Base-by-base conservation (phyloP, 1,140 invertebrate genomes). In the Phocides pigmalion region DNA sequence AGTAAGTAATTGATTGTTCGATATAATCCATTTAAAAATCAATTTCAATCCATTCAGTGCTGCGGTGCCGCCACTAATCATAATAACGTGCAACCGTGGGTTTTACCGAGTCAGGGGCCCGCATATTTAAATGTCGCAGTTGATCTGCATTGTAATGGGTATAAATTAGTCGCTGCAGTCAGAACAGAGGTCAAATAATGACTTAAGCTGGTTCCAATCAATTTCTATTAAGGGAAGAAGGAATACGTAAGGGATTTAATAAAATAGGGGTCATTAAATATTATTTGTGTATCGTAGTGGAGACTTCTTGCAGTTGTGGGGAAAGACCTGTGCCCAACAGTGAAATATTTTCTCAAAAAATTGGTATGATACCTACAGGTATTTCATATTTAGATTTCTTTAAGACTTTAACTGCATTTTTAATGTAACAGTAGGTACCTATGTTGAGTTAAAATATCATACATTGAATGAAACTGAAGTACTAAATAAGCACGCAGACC, bases 61-160 rank as follows among this genome's bases (percentile, higher is more conserved):
- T 3, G 9, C 35, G 32, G 11, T 49, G 19, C 56, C 17, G 28
- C 53, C 47, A 68, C 49, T 54, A 61, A 56, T 69, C 63, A 56
- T 59, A 50, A 49, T 56, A 37, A 53, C 32, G 6, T 37, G 32
- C n/a, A 50, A 14, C 14, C 41, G 59, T 63, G 58, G 53, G 20
- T 4, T 49, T 47, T 35, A 41, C 16, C 16, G 56, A 39, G 59
- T 58, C 66, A 64, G 66, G 42, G 64, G 62, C 73, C 73, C 73
- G 73, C 73, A 76, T 75, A 72, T 69, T 69, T 56, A 66, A 73
- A 70, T 32, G 54, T 64, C 47, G 50, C 28, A 44, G 16, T 39
- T 63, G 46, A 63, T 59, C 50, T 35, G 56, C 56, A 49, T 62
- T 62, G 49, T 62, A 47, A 68, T 44, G 56, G 61, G 19, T 8